These are phyloP conservation scores for Rhopalosiphum maidis DNA, from an alignment of 1,140 invertebrate genomes.

Conservation along the genomic window DNA sequence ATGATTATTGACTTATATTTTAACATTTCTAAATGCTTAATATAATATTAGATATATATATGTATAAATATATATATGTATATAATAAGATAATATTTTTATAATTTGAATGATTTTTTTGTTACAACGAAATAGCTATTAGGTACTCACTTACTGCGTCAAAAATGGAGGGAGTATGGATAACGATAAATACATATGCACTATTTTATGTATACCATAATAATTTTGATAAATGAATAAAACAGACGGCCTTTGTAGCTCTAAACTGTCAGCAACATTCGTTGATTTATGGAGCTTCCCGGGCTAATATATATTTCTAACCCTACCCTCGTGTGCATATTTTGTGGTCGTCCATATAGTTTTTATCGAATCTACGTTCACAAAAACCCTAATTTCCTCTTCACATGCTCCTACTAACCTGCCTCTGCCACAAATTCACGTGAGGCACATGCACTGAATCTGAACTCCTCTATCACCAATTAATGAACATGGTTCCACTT, in stretches of 20 bases:
- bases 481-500: not conserved
- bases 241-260: slow-evolving; percentile 47
- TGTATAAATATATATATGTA: no score
- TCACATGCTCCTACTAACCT: not conserved
- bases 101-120: not conserved
- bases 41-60: no score
- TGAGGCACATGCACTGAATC: not conserved
- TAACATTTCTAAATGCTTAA: no score
- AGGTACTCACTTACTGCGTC: not conserved
- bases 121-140: not conserved
- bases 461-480: not conserved
- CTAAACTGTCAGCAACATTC: slow-evolving; percentile 53
- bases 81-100: no score
- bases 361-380: not conserved
- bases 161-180: no score
- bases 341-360: not conserved
- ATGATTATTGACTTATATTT: no score
- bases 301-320: slow-evolving; percentile 45
- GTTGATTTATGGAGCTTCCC: slow-evolving; percentile 45
- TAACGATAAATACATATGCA: slow-evolving; percentile 40
- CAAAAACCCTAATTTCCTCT: not conserved
- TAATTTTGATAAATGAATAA: slow-evolving; percentile 57
- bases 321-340: not conserved
- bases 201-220: slow-evolving; percentile 48
- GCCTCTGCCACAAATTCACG: not conserved